phyloP scores from a whole-genome alignment of 2,797 vertebrate species.

The Coreius guichenoti region DNA sequence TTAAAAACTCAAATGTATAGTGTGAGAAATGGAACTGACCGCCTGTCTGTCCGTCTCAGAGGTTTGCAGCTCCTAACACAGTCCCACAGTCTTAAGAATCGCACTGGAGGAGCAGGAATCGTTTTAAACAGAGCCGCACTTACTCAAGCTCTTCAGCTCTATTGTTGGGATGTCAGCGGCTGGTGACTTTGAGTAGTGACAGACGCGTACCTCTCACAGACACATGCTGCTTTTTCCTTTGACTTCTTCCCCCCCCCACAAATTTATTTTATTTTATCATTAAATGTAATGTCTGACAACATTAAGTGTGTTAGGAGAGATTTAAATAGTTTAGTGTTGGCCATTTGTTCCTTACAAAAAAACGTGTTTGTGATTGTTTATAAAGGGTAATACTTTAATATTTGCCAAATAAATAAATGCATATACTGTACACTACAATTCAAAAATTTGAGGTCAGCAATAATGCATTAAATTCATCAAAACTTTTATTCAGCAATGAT shows the following conservation, averaged over 20 bases:
- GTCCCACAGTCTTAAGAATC: slow-evolving; percentile 63
- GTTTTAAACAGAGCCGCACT: slow-evolving; percentile 70
- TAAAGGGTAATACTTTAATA: no score
- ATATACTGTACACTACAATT: no score
- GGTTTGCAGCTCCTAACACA: slow-evolving; percentile 31
- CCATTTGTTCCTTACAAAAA: no score
- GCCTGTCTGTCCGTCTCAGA: slow-evolving; percentile 6
- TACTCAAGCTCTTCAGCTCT: slow-evolving; percentile 52
- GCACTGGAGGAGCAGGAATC: slow-evolving; percentile 54
- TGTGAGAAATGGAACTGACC: background rate
- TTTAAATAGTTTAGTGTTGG: background rate
- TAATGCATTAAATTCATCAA: no score
- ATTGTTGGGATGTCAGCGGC: slow-evolving; percentile 77
- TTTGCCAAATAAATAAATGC: no score
- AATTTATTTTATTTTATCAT: background rate
- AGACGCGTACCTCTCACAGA: slow-evolving; percentile 72
- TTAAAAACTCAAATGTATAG: no score
- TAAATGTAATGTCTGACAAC: background rate
- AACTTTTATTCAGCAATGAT: no score
- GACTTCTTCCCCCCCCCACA: background rate
- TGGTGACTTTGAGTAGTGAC: slow-evolving; percentile 71
- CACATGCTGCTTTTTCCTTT: slow-evolving; percentile 68
- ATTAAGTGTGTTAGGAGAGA: background rate
- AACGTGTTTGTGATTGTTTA: no score
- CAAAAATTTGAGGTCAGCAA: no score